Base-by-base conservation (phyloP, 2,888 invertebrate genomes). In the Thyatira batis region DNA sequence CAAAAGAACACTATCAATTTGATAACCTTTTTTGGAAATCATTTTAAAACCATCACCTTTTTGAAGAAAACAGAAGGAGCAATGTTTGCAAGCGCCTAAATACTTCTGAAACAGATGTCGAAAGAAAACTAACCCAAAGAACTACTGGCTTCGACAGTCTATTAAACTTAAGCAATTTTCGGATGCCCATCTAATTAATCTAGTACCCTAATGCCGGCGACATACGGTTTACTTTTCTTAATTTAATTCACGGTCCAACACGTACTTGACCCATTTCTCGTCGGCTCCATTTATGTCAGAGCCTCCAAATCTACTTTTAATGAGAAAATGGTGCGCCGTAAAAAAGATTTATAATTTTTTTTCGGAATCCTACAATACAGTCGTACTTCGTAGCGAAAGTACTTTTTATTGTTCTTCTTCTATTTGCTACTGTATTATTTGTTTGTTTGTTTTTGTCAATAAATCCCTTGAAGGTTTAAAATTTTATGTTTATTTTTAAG, bases 241-340 rank as follows among this genome's bases (percentile, higher is more conserved):
- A 48, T 48, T 27, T 27, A 27, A 48, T 48, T 48, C 48, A 11
- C 20, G 48, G 17, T 17, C 39, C 27, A 11, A 27, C 48, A 48
- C 48, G 51, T 55, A 53, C 62, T 66, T 69, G 65, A 69, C 69
- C 67, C 51, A 65, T 45, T 61, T 68, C 60, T 55, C 56, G 56
- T 57, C 58, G 21, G 25, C 45, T 58, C 54, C 57, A 50, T 60
- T 56, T 51, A 43, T 30, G 51, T 17, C 33, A 13, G 4, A 25
- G 28, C 46, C 49, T 20, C 48, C 52, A 51, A 39, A 39, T 56
- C 55, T 61, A 61, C 57, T 62, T 60, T 60, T 57, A 60, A 45
- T 44, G 27, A 48, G 48, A 48, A 48, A 48, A 28, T 20, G 48
- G 48, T 17, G 48, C 10, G 48, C 17, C 9, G 48, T 48, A 48